Conservation (phyloP, 2,797 vertebrate species). For the Brachyrhaphis roseni region DNA sequence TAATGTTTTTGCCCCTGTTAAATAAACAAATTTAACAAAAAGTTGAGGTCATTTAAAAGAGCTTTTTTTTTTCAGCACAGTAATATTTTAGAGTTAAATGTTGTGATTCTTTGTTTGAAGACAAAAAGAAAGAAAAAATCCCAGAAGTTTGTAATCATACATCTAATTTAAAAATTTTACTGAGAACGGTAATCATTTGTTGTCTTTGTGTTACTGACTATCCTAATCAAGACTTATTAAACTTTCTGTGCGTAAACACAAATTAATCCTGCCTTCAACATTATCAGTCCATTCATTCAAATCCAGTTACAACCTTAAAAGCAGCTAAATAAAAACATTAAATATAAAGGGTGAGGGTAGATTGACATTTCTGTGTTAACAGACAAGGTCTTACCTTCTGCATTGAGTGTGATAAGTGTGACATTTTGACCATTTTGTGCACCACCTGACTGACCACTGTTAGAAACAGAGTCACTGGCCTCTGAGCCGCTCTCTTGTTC, state of each 20-base stretch:
- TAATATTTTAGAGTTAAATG: not conserved
- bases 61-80: not conserved
- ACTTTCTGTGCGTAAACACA: not conserved
- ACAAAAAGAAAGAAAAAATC: not conserved
- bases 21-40: too few relatives aligned
- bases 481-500: conserved; percentile 97
- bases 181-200: not conserved
- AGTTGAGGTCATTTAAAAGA: not conserved
- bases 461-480: conserved; percentile 94
- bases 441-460: conserved; percentile 85
- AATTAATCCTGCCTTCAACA: not conserved
- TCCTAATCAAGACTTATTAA: not conserved
- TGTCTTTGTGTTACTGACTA: not conserved
- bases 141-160: not conserved
- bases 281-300: not conserved
- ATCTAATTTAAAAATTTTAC: not conserved
- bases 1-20: too few relatives aligned
- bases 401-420: conserved; percentile 97
- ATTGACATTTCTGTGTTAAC: not conserved
- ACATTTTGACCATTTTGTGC: conserved; percentile 91
- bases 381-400: conserved; percentile 85
- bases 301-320: not conserved
- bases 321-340: not conserved
- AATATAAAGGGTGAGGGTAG: not conserved
- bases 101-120: not conserved